Percentiles rank a stretch among this genome's conserved stretches.
Evolutionary conservation across 2,113 vertebrate genomes (phyloP).

Genomic region (Tichodroma muraria): DNA sequence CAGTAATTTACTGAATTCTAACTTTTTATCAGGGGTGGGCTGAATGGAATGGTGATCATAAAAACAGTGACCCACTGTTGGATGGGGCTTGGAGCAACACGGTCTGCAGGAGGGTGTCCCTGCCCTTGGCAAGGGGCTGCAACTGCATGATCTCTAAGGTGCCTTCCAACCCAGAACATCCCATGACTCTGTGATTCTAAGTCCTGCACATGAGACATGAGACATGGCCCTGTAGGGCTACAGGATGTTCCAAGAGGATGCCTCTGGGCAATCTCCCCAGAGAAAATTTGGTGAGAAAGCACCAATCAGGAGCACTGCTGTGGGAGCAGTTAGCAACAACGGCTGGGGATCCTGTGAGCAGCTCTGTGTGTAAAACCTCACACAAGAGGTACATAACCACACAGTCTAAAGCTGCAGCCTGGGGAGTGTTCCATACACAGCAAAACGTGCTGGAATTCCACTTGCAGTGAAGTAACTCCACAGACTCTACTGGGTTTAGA

Average conservation of each 20-base stretch:
- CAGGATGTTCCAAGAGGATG: neutral
- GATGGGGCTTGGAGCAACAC: too few relatives aligned
- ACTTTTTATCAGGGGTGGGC: neutral
- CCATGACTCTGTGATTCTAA: too few relatives aligned
- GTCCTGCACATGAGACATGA: neutral
- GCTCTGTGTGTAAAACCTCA: neutral
- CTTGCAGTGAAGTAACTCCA: neutral
- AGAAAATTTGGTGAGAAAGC: neutral
- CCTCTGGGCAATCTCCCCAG: neutral
- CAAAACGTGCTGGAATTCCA: neutral
- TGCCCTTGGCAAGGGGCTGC: neutral
- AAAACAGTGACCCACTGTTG: neutral
- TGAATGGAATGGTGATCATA: neutral
- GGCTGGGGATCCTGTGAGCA: neutral
- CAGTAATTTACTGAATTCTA: neutral
- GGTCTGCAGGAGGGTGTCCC: neutral
- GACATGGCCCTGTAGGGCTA: neutral
- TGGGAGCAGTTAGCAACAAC: neutral
- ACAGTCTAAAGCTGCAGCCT: neutral
- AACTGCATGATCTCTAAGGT: neutral
- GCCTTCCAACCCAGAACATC: neutral
- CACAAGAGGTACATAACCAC: neutral
- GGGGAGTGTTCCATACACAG: neutral
- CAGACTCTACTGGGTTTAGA: neutral
- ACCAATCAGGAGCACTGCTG: too few relatives aligned